These are phyloP conservation scores for Phycodurus eques DNA, from an alignment of 2,113 vertebrate species.

Conservation along the genomic window DNA sequence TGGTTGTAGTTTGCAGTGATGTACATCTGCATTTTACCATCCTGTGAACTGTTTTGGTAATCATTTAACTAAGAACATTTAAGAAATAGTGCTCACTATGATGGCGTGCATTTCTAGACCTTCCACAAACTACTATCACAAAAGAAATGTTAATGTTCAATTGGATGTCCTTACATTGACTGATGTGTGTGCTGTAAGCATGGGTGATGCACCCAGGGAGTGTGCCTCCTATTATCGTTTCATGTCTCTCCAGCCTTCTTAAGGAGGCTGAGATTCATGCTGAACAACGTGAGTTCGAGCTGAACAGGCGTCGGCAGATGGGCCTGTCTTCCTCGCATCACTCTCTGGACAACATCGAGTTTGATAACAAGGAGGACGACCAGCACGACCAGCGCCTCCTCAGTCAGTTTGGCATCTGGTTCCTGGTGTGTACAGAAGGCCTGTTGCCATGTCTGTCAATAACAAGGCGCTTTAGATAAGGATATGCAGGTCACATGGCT, in stretches of 20 bases:
- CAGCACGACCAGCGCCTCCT: conserved; percentile 96
- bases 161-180: background rate
- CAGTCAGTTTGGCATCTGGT: conserved; percentile 99
- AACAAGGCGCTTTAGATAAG: conserved; percentile 29
- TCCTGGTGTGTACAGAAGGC: conserved; percentile 81
- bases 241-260: conserved; percentile 77
- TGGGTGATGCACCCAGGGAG: background rate
- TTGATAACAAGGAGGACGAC: conserved; percentile 98
- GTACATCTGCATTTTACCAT: background rate
- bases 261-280: conserved; percentile 98
- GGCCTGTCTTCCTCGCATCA: conserved; percentile 94
- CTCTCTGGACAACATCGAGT: conserved; percentile 94
- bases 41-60: background rate
- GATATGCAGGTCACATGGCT: conserved; percentile 1
- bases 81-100: background rate
- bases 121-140: background rate
- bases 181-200: background rate
- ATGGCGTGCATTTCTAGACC: background rate
- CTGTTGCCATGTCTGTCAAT: conserved; percentile 26
- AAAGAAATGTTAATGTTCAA: background rate
- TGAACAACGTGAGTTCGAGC: conserved; percentile 90
- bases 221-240: background rate
- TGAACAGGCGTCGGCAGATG: conserved; percentile 93
- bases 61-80: background rate
- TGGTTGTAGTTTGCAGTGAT: background rate